Evolutionary conservation across 2,113 vertebrate species (phyloP), one percentile per base, ranked within the genome.

Genomic region (Muntiacus muntjak): DNA sequence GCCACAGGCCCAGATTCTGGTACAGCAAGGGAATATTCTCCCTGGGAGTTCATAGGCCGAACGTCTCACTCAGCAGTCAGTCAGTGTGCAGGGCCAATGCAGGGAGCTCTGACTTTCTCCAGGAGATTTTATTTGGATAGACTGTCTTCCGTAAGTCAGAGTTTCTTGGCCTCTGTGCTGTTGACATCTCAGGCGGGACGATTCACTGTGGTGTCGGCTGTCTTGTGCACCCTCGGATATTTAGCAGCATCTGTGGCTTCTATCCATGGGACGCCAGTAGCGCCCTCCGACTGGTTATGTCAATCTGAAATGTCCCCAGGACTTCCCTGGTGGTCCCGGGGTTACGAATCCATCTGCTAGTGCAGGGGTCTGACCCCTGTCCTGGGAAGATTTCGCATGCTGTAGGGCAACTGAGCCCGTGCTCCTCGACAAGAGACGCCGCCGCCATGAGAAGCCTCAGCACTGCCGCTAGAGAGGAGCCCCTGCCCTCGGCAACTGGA

Each of bases 221-320:
- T 36, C 60, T 28, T 47, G 26, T 40, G 58, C 9, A 0, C 11
- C 23, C 26, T 0, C 0, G 40, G 40, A 12, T 5, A 2, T 5
- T 2, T 6, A 40, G 55, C 14, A 7, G 26, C 43, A 1, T 15
- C 25, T 26, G n/a, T n/a, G 84, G 17, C 28, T 7, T 85, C 40
- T 17, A 7, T 23, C 23, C 50, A n/a, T 2, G 4, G 33, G n/a
- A 19, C 4, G 33, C 30, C 40, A 40, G 40, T 1, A 33, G 60
- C 40, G 28, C 3, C 43, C 58, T 28, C 25, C 9, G 2, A 13
- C 28, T 13, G 15, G 33, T 7, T 54, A 14, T 7, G 3, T 55
- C 45, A 3, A 28, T 10, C 30, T 62, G 28, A 6, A 62, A 43
- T 10, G 84, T 26, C 43, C 30, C 86, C 47, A 25, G 64, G 64